Evolutionary conservation across 2,888 invertebrate species (phyloP), one percentile per base, ranked within the genome.

Genomic region (Thereva nobilitata): DNA sequence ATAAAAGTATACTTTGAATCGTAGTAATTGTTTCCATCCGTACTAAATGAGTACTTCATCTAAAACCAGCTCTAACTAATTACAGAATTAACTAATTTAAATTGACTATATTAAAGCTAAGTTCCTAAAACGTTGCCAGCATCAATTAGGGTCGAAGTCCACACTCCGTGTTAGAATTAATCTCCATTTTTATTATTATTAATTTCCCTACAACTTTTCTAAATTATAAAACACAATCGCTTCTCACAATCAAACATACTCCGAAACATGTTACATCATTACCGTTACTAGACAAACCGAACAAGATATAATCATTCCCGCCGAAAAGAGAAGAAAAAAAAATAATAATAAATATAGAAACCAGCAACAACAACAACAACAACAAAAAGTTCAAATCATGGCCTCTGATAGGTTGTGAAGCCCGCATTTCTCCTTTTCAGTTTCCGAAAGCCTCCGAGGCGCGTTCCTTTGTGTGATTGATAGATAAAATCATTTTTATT

Each of bases 401-500:
- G 47, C 49, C 49, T 49, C 6, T 54, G 47, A n/a, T 23, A 37
- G 35, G 37, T 23, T 23, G 23, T 23, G 38, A 35, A n/a, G n/a
- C 42, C 59, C 23, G 49, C n/a, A 38, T 10, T 34, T 37, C 12
- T 45, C 9, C 47, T 59, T 47, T 59, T 47, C 59, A 10, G 40
- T 34, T 23, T 23, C 23, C 23, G 23, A 23, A 23, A 23, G 23
- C 23, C 23, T 23, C 23, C n/a, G n/a, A 45, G 9, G 45, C 12
- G 45, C 44, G 53, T 64, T 54, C 12, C 53, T 45, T 54, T 45
- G 45, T 53, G 37, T 64, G 54, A 64, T 64, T 64, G 64, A 64
- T 64, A 64, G 64, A 64, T 64, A 64, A 55, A 64, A 64, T 64
- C 64, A 64, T 54, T 64, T 64, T 47, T 55, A 64, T 38, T 47